Evolutionary conservation across 2,113 vertebrate genomes (phyloP), one percentile per base, ranked within the genome.

Genomic region (Aspiorhynchus laticeps): DNA sequence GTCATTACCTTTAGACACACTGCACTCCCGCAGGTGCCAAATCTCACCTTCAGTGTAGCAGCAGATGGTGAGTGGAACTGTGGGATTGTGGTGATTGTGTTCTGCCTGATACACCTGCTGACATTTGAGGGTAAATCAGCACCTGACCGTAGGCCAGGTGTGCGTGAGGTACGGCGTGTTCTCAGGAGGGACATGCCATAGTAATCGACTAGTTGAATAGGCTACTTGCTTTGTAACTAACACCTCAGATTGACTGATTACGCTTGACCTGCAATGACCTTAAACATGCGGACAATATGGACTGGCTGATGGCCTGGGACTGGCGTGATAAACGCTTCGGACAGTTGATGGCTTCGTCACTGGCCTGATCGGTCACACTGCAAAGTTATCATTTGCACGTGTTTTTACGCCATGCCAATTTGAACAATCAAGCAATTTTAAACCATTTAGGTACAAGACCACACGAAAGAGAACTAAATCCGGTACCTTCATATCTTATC

Each of bases 11-110:
- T 87, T 86, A 89, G 87, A 90, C 88, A 87, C 53, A 80, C 69
- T 48, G 63, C 63, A 51, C 41, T 61, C 75, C 56, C 33, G 75
- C 21, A 87, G 90, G 89, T 87, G 88, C 85, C 79, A 91, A 91
- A 91, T 90, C 90, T 91, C 90, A 90, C 86, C 67, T 76, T 79
- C 31, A 87, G 83, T 67, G 80, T 43, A 63, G 63, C 84, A 80
- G 79, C 89, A 88, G 87, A 89, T 88, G 86, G 75, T 71, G 48
- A 84, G 19, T 31, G 4, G 81, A 26, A 87, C 43, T 74, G 83
- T 87, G 85, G 51, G 84, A 84, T 75, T 56, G 63, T 76, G 61
- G 84, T 84, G 88, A 83, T 74, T 83, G 56, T 82, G 71, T 82
- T 76, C 51, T 10, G 79, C 48, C 33, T 19, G 51, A 87, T 71